Evolutionary conservation across 1,140 invertebrate species (phyloP).

Genomic region (Drosophila guanche): DNA sequence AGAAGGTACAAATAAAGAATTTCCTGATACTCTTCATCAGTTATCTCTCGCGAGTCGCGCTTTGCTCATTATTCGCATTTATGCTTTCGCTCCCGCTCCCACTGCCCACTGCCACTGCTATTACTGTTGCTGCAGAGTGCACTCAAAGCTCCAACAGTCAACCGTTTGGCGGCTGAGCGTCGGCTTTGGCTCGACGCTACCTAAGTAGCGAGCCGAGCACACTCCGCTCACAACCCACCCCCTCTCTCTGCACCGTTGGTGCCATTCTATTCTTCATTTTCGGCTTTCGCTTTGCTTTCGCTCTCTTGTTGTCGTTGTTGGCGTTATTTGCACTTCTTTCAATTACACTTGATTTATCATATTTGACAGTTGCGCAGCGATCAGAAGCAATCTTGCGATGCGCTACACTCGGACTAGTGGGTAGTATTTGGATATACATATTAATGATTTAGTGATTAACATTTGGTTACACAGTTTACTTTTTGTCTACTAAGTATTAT

Average conservation of each 20-base stretch:
- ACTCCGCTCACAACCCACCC: background rate
- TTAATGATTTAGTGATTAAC: too few species aligned
- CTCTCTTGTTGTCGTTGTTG: conserved; percentile 46
- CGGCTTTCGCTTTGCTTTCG: conserved; percentile 6
- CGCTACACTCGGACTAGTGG: conserved; percentile 12
- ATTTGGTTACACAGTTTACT: too few species aligned
- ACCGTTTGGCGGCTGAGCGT: conserved; percentile 1
- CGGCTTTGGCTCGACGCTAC: background rate
- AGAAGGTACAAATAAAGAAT: conserved; percentile 47
- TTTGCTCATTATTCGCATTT: conserved; percentile 82
- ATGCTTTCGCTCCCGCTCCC: conserved; percentile 48
- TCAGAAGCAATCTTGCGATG: conserved; percentile 51
- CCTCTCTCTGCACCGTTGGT: background rate
- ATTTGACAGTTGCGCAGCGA: conserved; percentile 74
- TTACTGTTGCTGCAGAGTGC: conserved; percentile 1
- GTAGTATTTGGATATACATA: conserved; percentile 2
- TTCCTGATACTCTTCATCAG: conserved; percentile 61
- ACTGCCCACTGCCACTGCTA: conserved; percentile 38
- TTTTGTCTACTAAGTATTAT: too few species aligned
- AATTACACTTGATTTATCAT: conserved; percentile 81
- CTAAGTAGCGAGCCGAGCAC: background rate
- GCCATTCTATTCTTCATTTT: conserved; percentile 35
- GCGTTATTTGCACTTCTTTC: conserved; percentile 81
- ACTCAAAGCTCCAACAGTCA: too few species aligned
- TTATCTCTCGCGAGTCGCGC: conserved; percentile 53